Evolutionary conservation across 2,888 invertebrate species (phyloP).

Genomic region (Dryobota labecula): DNA sequence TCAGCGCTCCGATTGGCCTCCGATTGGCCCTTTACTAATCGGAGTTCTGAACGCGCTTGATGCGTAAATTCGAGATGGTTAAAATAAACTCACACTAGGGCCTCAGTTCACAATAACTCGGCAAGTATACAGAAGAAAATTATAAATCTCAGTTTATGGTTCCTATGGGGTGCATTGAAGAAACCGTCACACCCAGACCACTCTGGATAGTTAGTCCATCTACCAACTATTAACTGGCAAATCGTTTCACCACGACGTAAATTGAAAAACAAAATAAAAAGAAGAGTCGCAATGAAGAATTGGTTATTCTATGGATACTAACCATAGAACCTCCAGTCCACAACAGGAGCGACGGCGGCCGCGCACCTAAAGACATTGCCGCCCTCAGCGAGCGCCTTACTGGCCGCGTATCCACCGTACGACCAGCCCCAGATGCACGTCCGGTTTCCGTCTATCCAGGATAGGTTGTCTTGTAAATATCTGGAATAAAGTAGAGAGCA

Average conservation of each 20-base stretch:
- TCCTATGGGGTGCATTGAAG: not conserved
- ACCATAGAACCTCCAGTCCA: slow-evolving; percentile 97
- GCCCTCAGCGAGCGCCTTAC: slow-evolving; percentile 96
- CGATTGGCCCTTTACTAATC: too few relatives aligned
- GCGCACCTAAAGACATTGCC: slow-evolving; percentile 96
- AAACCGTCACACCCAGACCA: not conserved
- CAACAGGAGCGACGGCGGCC: slow-evolving; percentile 98
- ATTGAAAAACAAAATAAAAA: not conserved
- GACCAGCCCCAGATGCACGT: slow-evolving; percentile 99
- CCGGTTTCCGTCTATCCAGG: slow-evolving; percentile 94
- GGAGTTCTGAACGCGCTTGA: too few relatives aligned
- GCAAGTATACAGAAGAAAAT: not conserved
- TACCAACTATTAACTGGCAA: not conserved
- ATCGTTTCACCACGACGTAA: not conserved
- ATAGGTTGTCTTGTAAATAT: slow-evolving; percentile 91
- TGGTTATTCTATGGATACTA: not conserved
- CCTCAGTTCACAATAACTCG: not conserved
- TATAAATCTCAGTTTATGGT: not conserved
- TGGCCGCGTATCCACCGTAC: slow-evolving; percentile 98
- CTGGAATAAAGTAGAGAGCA: slow-evolving; percentile 76
- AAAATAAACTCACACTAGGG: too few relatives aligned
- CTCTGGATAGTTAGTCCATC: not conserved
- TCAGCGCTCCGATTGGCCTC: too few relatives aligned
- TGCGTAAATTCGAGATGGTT: too few relatives aligned
- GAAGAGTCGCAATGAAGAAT: not conserved